Base-by-base conservation (phyloP, 2,797 vertebrate genomes). In the Hypotaenidia okinawae region DNA sequence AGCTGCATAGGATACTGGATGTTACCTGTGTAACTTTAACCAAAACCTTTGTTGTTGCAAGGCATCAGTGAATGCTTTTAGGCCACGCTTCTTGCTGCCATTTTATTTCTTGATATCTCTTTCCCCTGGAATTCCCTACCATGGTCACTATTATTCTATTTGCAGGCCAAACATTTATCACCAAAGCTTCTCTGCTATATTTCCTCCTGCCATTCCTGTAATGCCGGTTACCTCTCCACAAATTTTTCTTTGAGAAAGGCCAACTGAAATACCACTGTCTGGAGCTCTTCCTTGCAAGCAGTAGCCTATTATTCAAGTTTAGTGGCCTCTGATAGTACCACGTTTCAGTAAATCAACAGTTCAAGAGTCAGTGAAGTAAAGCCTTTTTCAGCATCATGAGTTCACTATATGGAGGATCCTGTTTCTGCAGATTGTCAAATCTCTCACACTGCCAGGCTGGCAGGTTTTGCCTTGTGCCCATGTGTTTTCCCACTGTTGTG, bases 171-270 rank as follows among this genome's bases (percentile, higher is more conserved):
- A 39, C 41, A 54, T 51, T 68, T 90, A 52, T 7, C 11, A 52
- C 59, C n/a, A 43, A 14, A 79, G 8, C 28, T 58, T 82, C 45
- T 68, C 62, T 81, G 45, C 74, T 76, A 5, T 17, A 16, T 61
- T 87, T 89, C 37, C 25, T 84, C 17, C 70, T 75, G 63, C 5
- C 0, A 1, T 67, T 84, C 84, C 66, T 84, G 27, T 33, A 72
- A 82, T 0, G 0, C 7, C 51, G 13, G 8, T 78, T 57, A 32
- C 2, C 3, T 68, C 17, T 68, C 25, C 28, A 19, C 0, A 2
- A 13, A 17, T 58, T 73, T 83, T 69, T 23, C 16, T 62, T 3
- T 35, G 12, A 23, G n/a, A 25, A 87, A 89, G 17, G 21, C 28
- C 33, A 72, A 25, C 22, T 24, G 45, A 58, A 72, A 54, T 45